Base-by-base conservation (phyloP, 2,888 invertebrate species). In the Busseola fusca region DNA sequence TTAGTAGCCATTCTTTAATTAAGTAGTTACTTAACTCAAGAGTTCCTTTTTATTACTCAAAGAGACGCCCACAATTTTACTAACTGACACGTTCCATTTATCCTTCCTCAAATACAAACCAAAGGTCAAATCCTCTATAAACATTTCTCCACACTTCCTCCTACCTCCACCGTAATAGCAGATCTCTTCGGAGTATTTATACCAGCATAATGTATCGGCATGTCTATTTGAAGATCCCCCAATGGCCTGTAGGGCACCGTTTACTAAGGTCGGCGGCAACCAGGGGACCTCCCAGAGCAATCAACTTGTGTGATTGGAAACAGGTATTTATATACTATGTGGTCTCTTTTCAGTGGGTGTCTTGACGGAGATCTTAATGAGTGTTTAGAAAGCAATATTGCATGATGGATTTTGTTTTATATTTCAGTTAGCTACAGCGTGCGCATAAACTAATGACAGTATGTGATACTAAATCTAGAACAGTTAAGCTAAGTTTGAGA, bases 211-310 rank as follows among this genome's bases (percentile, higher is more conserved):
- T 72, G 74, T 72, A 82, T 82, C 69, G 82, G 65, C 18, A 45
- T 48, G 52, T 68, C 75, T 80, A 80, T 82, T 72, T 72, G 71
- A 64, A 65, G 71, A 59, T 37, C 66, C 78, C 78, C 80, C 16
- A 21, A 73, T 25, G 74, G 65, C 78, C 78, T 58, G 57, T 56
- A 60, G 76, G 70, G 68, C 77, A 79, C 66, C 84, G 74, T 71
- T 87, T 87, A 84, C 84, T 82, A 80, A 87, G 88, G 88, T 88
- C 88, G 87, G 81, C 77, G 72, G 87, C 86, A 81, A 83, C 85
- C 85, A 72, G 70, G 86, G 81, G 83, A 80, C 75, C 75, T 85
- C 89, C 87, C 87, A 42, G 83, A 82, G 86, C 87, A 87, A 88
- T 88, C 89, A 85, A 76, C 78, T 69, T 73, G 78, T 80, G 82